Evolutionary conservation across 2,888 invertebrate species (phyloP).

Genomic region (Thera obeliscata): DNA sequence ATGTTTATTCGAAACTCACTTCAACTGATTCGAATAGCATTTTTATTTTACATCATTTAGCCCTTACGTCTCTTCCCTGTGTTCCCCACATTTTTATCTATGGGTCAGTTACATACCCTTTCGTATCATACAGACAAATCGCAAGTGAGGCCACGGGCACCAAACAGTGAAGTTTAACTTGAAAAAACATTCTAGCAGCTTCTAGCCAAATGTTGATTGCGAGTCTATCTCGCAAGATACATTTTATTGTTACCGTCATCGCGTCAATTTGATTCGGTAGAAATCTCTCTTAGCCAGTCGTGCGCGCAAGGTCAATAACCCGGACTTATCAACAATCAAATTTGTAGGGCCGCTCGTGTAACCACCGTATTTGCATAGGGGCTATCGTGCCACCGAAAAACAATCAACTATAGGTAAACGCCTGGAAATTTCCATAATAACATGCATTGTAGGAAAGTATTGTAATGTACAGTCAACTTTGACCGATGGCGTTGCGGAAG

Average conservation of each 20-base stretch:
- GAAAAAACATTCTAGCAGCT: neutral
- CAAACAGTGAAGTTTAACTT: neutral
- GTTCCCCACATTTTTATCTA: too few species aligned
- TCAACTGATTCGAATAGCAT: too few species aligned
- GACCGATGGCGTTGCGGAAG: too few species aligned
- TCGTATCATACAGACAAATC: too few species aligned
- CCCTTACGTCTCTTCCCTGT: too few species aligned
- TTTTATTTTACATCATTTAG: too few species aligned
- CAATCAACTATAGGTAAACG: conserved; percentile 36
- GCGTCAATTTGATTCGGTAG: conserved; percentile 64
- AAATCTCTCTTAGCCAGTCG: conserved; percentile 68
- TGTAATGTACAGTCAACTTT: too few species aligned
- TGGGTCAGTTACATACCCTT: too few species aligned
- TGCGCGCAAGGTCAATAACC: conserved; percentile 75
- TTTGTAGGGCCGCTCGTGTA: conserved; percentile 62
- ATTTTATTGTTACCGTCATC: conserved; percentile 44
- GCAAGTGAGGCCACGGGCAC: neutral
- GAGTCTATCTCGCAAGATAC: conserved; percentile 26
- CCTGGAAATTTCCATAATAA: neutral
- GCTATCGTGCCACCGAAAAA: conserved; percentile 49
- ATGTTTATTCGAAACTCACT: too few species aligned
- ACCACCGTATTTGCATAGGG: conserved; percentile 65
- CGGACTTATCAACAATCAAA: conserved; percentile 77
- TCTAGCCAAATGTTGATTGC: conserved; percentile 9
- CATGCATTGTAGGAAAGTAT: neutral